These are phyloP conservation scores for Cyprinodon diabolis DNA, from an alignment of 2,797 vertebrate genomes.

Conservation along the genomic window DNA sequence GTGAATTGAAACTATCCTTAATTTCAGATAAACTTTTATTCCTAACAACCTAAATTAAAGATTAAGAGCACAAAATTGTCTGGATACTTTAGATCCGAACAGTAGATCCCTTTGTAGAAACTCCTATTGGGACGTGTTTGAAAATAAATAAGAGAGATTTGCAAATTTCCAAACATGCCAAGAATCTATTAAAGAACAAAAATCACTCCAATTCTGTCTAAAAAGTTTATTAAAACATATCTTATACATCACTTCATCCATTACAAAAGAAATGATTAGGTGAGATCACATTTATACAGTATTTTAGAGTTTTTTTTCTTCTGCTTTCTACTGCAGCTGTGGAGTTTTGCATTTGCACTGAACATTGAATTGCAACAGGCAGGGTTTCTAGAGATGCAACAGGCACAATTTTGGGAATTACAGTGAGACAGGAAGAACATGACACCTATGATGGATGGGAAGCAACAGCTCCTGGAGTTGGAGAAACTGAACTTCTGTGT, in stretches of 20 bases:
- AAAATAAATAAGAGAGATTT: background rate
- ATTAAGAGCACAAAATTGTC: background rate
- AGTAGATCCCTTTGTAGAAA: constrained; percentile 16
- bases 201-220: background rate
- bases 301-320: background rate
- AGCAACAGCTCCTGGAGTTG: no score
- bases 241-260: constrained; percentile 7
- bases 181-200: background rate
- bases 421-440: no score
- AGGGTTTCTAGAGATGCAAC: no score
- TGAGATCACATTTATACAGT: constrained; percentile 6
- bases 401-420: no score
- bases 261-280: constrained; percentile 17
- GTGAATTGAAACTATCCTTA: no score
- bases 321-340: background rate
- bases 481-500: no score
- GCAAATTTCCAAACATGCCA: background rate
- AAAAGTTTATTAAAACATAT: constrained; percentile 41
- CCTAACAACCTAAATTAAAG: no score
- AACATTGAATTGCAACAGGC: no score
- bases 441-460: no score
- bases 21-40: background rate
- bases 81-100: background rate
- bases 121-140: background rate
- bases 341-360: background rate